Conservation (phyloP, 1,140 invertebrate species). For the Brachionus calyciflorus region DNA sequence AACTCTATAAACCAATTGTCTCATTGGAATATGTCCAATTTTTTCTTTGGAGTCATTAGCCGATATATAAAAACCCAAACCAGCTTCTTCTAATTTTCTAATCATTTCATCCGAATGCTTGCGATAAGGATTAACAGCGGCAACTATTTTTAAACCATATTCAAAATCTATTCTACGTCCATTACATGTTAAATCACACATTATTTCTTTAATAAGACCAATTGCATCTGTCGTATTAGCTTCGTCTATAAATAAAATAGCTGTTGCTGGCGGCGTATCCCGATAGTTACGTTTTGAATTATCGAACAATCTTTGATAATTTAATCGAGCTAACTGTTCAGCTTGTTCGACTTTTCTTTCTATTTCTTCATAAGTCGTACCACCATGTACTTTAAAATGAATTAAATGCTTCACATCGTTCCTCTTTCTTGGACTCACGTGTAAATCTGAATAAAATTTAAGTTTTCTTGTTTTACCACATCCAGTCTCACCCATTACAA, state of each 20-base stretch:
- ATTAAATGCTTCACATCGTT: slow-evolving; percentile 1
- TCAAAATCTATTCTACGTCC: slow-evolving; percentile 50
- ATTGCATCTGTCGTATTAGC: slow-evolving; percentile 59
- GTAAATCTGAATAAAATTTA: slow-evolving; percentile 24
- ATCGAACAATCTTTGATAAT: background rate
- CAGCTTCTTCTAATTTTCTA: slow-evolving; percentile 54
- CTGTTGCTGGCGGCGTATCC: no score
- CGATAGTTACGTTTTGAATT: slow-evolving; percentile 28
- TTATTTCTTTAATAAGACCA: slow-evolving; percentile 54
- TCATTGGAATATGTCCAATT: slow-evolving; percentile 54
- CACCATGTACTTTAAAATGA: slow-evolving; percentile 55
- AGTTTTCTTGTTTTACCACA: slow-evolving; percentile 53
- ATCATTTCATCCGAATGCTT: slow-evolving; percentile 53
- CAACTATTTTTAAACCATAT: slow-evolving; percentile 53
- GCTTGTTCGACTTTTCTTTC: slow-evolving; percentile 52
- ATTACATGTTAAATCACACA: slow-evolving; percentile 54
- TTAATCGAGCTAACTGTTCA: slow-evolving; percentile 36
- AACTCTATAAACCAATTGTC: slow-evolving; percentile 55
- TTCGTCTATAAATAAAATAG: slow-evolving; percentile 59
- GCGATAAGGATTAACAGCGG: slow-evolving; percentile 57
- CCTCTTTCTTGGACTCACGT: background rate
- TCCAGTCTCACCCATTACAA: slow-evolving; percentile 59
- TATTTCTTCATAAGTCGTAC: slow-evolving; percentile 53
- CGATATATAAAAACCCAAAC: slow-evolving; percentile 54
- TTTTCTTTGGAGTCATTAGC: slow-evolving; percentile 50